Conservation (phyloP, 2,888 invertebrate species). For the Drosophila subquinaria region DNA sequence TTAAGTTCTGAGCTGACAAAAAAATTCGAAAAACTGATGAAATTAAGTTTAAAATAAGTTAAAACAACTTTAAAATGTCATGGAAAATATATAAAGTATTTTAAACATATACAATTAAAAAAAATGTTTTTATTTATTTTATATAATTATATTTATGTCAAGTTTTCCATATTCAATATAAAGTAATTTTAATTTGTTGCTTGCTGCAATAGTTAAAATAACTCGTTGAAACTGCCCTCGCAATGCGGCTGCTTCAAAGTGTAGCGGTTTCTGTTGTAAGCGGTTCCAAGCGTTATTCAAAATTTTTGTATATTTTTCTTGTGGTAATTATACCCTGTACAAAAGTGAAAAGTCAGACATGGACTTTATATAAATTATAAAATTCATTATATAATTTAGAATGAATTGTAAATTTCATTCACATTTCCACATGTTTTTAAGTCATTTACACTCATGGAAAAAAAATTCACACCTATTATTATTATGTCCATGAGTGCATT, state of each 20-base stretch:
- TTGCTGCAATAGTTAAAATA: not conserved
- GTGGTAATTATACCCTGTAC: conserved; percentile 20
- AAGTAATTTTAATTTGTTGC: not conserved
- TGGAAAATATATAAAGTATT: not conserved
- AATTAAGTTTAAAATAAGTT: not conserved
- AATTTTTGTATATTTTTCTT: conserved; percentile 15
- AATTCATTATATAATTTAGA: not conserved
- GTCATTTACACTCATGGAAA: no score
- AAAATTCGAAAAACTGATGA: no score
- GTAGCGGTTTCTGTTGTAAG: conserved; percentile 25
- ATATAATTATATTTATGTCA: no score
- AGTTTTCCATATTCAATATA: no score
- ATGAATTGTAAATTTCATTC: not conserved
- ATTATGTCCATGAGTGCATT: no score
- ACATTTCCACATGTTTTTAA: no score
- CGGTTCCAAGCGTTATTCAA: conserved; percentile 32
- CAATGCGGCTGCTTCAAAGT: conserved; percentile 10
- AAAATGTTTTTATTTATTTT: no score
- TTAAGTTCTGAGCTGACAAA: no score
- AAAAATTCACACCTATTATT: no score
- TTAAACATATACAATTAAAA: no score
- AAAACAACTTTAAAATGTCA: not conserved
- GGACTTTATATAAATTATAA: not conserved
- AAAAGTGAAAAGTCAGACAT: not conserved
- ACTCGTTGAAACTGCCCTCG: conserved; percentile 19